Base-by-base conservation (phyloP, 2,797 vertebrate genomes). In the Champsocephalus gunnari region DNA sequence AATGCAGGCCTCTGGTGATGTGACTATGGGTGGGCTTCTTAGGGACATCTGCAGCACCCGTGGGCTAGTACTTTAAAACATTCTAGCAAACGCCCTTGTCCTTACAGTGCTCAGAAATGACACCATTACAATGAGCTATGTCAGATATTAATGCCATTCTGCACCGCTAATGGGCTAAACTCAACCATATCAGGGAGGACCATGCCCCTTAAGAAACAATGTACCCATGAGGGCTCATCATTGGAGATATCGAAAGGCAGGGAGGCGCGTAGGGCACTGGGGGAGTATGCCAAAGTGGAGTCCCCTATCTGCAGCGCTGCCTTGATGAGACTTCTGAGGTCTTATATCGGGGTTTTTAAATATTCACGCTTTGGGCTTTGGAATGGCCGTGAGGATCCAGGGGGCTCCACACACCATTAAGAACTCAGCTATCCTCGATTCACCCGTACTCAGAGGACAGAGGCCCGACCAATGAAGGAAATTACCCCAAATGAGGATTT, bases 51-150 rank as follows among this genome's bases (percentile, higher is more conserved):
- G 84, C 80, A 55, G 80, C 65, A 70, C 67, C 90, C 85, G 49
- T 50, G 70, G 89, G 89, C 83, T 63, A 38, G 69, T 61, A 82
- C 79, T 89, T 84, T 73, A 87, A 90, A 88, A 82, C 79, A 89
- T 87, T 78, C 70, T 12, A 61, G 78, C 83, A 77, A 87, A 90
- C 68, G 85, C 69, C 93, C 90, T 90, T 93, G 89, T 92, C 91
- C 90, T 89, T 59, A 64, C 74, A 12, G 50, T 71, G 64, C 88
- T 88, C n/a, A 16, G 62, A 89, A 91, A 92, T 82, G 85, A 87
- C 87, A 82, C 87, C 82, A 89, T 92, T 92, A 90, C 89, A 90
- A 88, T 92, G 90, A 93, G 91, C 87, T 89, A 87, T 92, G 90
- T 80, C 82, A 85, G 72, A 90, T 90, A 92, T 89, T 91, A 92